A percentile compares a stretch with the other conserved stretches of the same genome.
These are phyloP conservation scores for Montipora capricornis DNA, from an alignment of 64 coral and sea anemone genomes.

Conservation along the genomic window DNA sequence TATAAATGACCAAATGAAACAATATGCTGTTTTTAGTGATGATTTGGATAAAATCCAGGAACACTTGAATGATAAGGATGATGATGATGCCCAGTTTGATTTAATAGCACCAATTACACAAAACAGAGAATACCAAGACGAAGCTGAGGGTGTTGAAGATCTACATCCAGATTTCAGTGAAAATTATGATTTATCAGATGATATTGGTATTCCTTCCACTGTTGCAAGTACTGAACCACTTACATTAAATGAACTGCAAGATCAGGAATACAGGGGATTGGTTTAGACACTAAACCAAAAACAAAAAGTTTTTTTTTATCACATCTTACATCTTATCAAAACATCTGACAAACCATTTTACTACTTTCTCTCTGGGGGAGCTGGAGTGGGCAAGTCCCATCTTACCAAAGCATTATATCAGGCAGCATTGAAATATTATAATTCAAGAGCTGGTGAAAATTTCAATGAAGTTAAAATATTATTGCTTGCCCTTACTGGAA, in stretches of 20 bases:
- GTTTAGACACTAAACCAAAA: constrained; percentile 43
- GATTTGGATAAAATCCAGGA: constrained; percentile 9
- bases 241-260: neutral
- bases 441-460: constrained; percentile 40
- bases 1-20: neutral
- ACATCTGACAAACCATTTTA: constrained; percentile 57
- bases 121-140: neutral
- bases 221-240: neutral
- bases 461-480: constrained; percentile 46
- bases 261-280: neutral
- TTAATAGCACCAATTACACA: neutral
- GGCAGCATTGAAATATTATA: constrained; percentile 58
- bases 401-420: constrained; percentile 46
- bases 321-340: neutral
- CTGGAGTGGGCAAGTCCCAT: constrained; percentile 39
- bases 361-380: constrained; percentile 44
- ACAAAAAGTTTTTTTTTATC: constrained; percentile 31
- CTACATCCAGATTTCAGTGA: neutral
- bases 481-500: constrained; percentile 41
- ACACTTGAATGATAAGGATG: neutral
- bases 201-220: neutral
- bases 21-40: neutral
- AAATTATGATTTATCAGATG: neutral
- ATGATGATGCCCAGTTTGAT: neutral
- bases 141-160: neutral